Base-by-base conservation (phyloP, 2,113 vertebrate genomes). In the Periophthalmodon schlosseri region DNA sequence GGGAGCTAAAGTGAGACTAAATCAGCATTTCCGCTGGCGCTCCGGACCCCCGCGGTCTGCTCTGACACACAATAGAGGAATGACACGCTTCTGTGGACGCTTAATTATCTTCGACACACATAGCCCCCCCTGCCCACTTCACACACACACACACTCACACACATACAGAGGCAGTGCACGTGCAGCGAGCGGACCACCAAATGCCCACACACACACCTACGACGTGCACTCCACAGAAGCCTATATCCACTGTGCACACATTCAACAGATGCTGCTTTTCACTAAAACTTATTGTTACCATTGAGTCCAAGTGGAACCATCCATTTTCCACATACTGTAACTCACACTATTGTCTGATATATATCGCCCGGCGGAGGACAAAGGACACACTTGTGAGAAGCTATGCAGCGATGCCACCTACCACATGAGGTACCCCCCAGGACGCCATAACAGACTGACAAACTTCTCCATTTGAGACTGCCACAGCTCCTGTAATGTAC, bases 21-120 rank as follows among this genome's bases (percentile, higher is more conserved):
- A 92, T 87, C 83, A 84, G 85, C 87, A 91, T 92, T 93, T 93
- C 91, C 87, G 79, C 84, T 89, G 85, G 87, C 89, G 74, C 83
- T 87, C 75, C 69, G 84, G 75, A 85, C 72, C 82, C 84, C 84
- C 21, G 88, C 75, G 63, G 83, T 80, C 76, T 56, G 56, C 71
- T 75, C 88, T 77, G 74, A 85, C 79, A 87, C 81, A 92, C 89
- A 91, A 91, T 89, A 70, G 84, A 76, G 77, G 84, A 91, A 92
- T 90, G 89, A 93, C 86, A 91, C 79, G 82, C 84, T 90, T 89
- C 82, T 89, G 85, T 87, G 88, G 86, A 92, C 7, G 87, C 77
- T 87, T 92, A 86, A 89, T 91, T 93, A 91, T 92, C 84, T 90
- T 82, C 78, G 85, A 87, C 84, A 76, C 89, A 79, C 81, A 82